Evolutionary conservation across 2,797 vertebrate species (phyloP).

Genomic region (Melanogrammus aeglefinus): DNA sequence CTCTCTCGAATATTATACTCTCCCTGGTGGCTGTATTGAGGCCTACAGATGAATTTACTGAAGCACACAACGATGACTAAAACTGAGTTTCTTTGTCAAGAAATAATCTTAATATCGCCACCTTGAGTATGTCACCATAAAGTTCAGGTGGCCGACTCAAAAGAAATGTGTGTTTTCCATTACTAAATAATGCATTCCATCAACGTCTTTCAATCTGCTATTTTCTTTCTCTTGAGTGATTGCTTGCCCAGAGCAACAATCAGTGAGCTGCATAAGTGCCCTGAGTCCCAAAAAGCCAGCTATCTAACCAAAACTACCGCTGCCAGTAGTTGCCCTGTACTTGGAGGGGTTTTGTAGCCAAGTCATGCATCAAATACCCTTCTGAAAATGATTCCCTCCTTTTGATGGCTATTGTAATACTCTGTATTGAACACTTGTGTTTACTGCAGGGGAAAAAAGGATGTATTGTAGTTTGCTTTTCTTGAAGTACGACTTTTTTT

Average conservation of each 20-base stretch:
- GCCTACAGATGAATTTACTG: neutral
- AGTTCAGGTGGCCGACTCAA: neutral
- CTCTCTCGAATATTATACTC: neutral
- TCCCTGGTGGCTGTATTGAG: neutral
- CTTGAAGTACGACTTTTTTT: neutral
- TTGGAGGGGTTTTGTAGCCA: slow-evolving; percentile 15
- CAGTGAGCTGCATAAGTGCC: slow-evolving; percentile 27
- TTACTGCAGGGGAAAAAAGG: neutral
- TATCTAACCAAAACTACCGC: slow-evolving; percentile 40
- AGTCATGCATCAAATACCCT: slow-evolving; percentile 24
- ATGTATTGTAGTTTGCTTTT: neutral
- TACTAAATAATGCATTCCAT: neutral
- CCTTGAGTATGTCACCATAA: too few relatives aligned
- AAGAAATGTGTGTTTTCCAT: too few relatives aligned
- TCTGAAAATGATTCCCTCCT: slow-evolving; percentile 18
- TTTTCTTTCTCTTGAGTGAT: neutral
- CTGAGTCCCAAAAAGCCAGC: slow-evolving; percentile 26
- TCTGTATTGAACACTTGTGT: slow-evolving; percentile 7
- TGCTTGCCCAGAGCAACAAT: neutral
- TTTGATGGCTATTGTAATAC: neutral
- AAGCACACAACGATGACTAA: too few relatives aligned
- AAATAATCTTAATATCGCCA: too few relatives aligned
- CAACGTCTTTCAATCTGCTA: neutral
- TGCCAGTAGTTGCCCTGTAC: slow-evolving; percentile 9
- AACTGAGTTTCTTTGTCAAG: too few relatives aligned